Evolutionary conservation across 1,140 invertebrate genomes (phyloP).

Genomic region (Hetaerina americana): DNA sequence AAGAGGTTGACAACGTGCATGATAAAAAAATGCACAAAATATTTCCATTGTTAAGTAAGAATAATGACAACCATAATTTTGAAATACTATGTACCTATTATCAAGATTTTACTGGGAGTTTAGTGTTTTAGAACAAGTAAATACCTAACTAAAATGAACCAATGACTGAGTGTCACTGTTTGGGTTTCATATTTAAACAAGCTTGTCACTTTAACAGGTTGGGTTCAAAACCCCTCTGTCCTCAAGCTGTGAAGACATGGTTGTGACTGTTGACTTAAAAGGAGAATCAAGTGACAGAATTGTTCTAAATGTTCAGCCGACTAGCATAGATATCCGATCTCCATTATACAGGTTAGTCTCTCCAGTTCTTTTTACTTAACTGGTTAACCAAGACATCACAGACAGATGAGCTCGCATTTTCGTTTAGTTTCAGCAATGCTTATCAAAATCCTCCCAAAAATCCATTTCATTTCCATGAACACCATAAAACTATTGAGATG

Average conservation of each 20-base stretch:
- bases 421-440: not conserved
- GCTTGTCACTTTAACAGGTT: constrained; percentile 43
- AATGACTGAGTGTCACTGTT: too few species aligned
- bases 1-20: too few species aligned
- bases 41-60: too few species aligned
- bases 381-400: not conserved
- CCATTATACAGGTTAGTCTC: constrained; percentile 26
- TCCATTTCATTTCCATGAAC: not conserved
- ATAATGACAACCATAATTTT: too few species aligned
- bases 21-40: too few species aligned
- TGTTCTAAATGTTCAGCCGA: constrained; percentile 53
- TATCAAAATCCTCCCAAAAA: not conserved
- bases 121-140: too few species aligned
- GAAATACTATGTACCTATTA: too few species aligned
- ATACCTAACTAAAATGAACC: too few species aligned
- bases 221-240: constrained; percentile 66
- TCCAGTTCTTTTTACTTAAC: not conserved
- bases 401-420: not conserved
- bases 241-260: constrained; percentile 73
- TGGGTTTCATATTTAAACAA: constrained; percentile 1
- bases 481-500: not conserved
- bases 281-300: constrained; percentile 50
- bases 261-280: constrained; percentile 58
- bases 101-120: too few species aligned
- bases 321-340: constrained; percentile 49